These are phyloP conservation scores for Rhabdornis inornatus DNA, from an alignment of 2,113 vertebrate genomes.

Conservation along the genomic window DNA sequence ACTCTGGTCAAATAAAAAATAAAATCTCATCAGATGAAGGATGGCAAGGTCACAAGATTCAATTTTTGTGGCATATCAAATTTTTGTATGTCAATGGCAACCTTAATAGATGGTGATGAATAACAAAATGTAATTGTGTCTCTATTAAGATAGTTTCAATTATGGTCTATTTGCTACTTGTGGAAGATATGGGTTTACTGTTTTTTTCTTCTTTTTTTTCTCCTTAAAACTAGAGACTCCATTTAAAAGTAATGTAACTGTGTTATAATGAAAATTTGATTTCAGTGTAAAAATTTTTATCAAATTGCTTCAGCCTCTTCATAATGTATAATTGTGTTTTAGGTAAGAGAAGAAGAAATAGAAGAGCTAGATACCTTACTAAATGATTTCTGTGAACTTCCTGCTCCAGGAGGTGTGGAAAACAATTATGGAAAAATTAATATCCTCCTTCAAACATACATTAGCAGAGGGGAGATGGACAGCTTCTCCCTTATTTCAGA, in stretches of 20 bases:
- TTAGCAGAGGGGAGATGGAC: slow-evolving; percentile 93
- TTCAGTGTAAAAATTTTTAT: slow-evolving; percentile 36
- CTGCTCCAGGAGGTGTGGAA: slow-evolving; percentile 92
- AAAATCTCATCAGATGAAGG: slow-evolving; percentile 78
- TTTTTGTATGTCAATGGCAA: slow-evolving; percentile 77
- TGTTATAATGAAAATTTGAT: slow-evolving; percentile 33
- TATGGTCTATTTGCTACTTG: slow-evolving; percentile 53
- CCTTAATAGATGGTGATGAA: slow-evolving; percentile 73
- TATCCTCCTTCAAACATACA: slow-evolving; percentile 96
- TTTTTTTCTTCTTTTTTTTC: background rate
- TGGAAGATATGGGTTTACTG: background rate
- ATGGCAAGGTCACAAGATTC: slow-evolving; percentile 71
- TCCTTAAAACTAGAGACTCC: background rate
- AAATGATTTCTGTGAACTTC: slow-evolving; percentile 86
- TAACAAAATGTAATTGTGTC: slow-evolving; percentile 75
- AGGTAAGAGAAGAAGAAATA: slow-evolving; percentile 96
- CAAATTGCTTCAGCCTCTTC: slow-evolving; percentile 36
- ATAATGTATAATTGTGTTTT: slow-evolving; percentile 47
- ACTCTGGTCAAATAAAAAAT: slow-evolving; percentile 78
- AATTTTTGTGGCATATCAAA: slow-evolving; percentile 76
- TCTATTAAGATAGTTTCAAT: slow-evolving; percentile 70
- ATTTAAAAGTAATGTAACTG: slow-evolving; percentile 20
- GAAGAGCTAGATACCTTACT: slow-evolving; percentile 90
- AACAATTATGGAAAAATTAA: slow-evolving; percentile 98
- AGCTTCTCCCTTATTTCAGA: slow-evolving; percentile 98